phyloP scores from a whole-genome alignment of 2,113 vertebrate genomes.

The Circaetus cinerascens region DNA sequence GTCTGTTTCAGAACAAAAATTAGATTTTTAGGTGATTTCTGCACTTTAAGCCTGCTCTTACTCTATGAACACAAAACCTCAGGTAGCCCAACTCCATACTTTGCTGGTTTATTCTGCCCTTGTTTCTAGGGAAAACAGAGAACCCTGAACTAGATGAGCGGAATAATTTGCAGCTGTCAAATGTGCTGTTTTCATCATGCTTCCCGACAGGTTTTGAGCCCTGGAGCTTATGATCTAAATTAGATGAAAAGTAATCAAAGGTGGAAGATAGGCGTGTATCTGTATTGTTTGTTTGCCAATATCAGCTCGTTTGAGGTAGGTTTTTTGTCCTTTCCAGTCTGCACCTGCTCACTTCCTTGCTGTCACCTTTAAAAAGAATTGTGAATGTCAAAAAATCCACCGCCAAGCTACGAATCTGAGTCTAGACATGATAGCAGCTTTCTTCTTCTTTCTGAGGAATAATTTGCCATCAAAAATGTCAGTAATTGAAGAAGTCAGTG shows the following conservation, averaged over 20 bases:
- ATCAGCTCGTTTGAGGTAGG: not conserved
- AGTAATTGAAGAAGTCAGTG: accelerated
- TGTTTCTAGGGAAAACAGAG: not conserved
- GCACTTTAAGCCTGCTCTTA: not conserved
- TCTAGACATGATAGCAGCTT: not conserved
- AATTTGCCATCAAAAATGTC: not conserved
- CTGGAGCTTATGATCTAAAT: not conserved
- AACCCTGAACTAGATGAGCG: not conserved
- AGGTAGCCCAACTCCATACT: accelerated
- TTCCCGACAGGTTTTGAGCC: not conserved
- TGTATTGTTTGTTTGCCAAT: not conserved
- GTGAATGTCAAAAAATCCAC: not conserved
- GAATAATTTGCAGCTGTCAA: not conserved
- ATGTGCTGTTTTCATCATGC: not conserved
- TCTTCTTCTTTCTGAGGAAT: not conserved
- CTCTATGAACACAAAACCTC: not conserved
- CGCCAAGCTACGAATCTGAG: not conserved
- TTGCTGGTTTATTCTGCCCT: not conserved
- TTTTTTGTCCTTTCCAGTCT: not conserved
- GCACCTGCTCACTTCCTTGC: not conserved
- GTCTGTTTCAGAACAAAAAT: not conserved
- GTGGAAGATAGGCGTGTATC: accelerated
- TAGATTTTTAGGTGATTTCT: not conserved
- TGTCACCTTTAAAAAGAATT: not conserved
- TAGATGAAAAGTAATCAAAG: not conserved